Base-by-base conservation (phyloP, 2,797 vertebrate genomes). In the Xenopus petersii region DNA sequence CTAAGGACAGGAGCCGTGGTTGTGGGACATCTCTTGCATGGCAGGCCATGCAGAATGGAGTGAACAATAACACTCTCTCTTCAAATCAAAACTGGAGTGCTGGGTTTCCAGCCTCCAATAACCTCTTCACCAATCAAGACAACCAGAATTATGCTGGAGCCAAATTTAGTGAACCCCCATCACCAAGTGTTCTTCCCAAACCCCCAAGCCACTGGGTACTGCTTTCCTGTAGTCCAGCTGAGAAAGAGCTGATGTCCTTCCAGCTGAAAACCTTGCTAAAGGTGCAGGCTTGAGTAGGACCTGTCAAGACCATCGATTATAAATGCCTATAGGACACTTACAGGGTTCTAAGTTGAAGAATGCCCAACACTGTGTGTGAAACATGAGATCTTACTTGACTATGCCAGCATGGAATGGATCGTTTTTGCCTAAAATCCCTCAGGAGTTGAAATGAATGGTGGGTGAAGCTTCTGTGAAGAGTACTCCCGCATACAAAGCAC, bases 151-250 rank as follows among this genome's bases (percentile, higher is more conserved):
- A 98, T 48, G 97, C 97, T 17, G 97, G 97, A 82, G 94, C 95
- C 62, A 99, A 99, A 86, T 99, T 98, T 83, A 99, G 96, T 6
- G 96, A 98, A 87, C 96, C 96, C 0, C 97, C 96, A 55, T 96
- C 93, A 51, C 96, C 97, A 70, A 98, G 96, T 81, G 95, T 98
- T 81, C 91, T 99, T 82, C 97, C 97, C 70, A 96, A 96, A 77
- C 97, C 97, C 67, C 97, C 96, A 8, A 98, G 96, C 82, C 97
- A 99, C 86, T 98, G 97, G 97, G 94, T 98, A 81, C 91, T 94
- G 54, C 93, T 95, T 85, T 89, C 95, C 21, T 89, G 97, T 70
- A 93, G 92, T 70, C 88, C 93, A 84, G 95, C 94, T 81, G 96
- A 98, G 84, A 91, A 94, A 81, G 96, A 98, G 90, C 92, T 94